These are phyloP conservation scores for Sabatieria punctata DNA, from an alignment of 2,888 invertebrate species.

Conservation along the genomic window DNA sequence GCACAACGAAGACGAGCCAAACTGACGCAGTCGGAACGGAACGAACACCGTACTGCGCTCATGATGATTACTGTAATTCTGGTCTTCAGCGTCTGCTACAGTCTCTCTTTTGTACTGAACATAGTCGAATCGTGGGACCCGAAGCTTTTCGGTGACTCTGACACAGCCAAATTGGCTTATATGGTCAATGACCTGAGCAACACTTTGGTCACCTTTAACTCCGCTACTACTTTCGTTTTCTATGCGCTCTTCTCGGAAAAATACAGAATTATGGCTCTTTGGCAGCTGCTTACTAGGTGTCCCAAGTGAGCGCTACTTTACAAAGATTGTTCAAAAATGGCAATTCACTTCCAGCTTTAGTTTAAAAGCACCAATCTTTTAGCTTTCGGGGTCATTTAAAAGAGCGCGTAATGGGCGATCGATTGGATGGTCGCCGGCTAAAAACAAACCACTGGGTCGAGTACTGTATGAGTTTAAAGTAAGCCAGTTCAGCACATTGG, in stretches of 20 bases:
- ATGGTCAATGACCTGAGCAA: not conserved
- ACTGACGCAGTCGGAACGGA: not conserved
- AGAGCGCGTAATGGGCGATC: too few relatives aligned
- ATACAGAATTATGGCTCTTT: too few relatives aligned
- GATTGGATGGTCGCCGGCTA: too few relatives aligned
- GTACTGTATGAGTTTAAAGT: too few relatives aligned
- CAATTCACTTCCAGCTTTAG: too few relatives aligned
- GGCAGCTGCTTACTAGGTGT: too few relatives aligned
- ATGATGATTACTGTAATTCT: slow-evolving; percentile 1
- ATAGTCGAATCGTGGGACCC: not conserved
- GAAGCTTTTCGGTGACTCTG: not conserved
- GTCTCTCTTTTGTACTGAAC: not conserved
- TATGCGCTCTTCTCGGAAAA: not conserved
- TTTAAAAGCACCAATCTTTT: too few relatives aligned
- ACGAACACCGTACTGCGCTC: not conserved
- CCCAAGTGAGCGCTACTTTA: too few relatives aligned
- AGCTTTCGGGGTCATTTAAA: too few relatives aligned
- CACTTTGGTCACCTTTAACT: not conserved
- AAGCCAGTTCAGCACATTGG: too few relatives aligned
- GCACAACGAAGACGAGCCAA: not conserved
- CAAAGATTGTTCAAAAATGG: too few relatives aligned
- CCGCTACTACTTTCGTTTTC: not conserved
- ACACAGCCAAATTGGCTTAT: not conserved
- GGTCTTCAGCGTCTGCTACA: slow-evolving; percentile 2
- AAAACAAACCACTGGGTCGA: too few relatives aligned